A percentile compares a stretch with the other conserved stretches of the same genome.
These are phyloP conservation scores for Harlomillsia oculata DNA, from an alignment of 1,140 invertebrate species.

Conservation along the genomic window DNA sequence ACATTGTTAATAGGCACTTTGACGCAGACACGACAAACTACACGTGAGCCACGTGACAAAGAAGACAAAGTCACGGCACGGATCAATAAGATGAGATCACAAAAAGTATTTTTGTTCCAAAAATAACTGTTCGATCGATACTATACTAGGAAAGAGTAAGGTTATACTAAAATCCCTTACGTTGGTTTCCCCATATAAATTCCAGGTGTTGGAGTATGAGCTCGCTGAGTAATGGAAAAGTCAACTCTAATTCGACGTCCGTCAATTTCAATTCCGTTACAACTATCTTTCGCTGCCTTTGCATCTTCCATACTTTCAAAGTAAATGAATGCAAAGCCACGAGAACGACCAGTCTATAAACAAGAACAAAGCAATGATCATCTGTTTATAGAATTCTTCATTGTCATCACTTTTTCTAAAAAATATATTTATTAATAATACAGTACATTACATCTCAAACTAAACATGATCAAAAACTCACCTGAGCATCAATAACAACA, in stretches of 20 bases:
- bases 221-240: constrained; percentile 92
- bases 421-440: background rate
- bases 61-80: too few relatives aligned
- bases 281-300: constrained; percentile 84
- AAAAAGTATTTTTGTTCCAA: too few relatives aligned
- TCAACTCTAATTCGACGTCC: constrained; percentile 81
- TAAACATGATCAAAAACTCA: constrained; percentile 43
- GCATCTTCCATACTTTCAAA: constrained; percentile 82
- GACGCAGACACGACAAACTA: too few relatives aligned
- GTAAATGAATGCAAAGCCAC: constrained; percentile 96
- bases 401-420: background rate
- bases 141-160: too few relatives aligned
- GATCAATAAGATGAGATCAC: too few relatives aligned
- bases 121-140: too few relatives aligned
- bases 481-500: constrained; percentile 91
- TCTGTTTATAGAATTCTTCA: too few relatives aligned
- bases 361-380: too few relatives aligned
- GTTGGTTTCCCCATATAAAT: constrained; percentile 95
- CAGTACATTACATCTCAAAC: background rate
- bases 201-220: constrained; percentile 94
- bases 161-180: too few relatives aligned
- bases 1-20: too few relatives aligned
- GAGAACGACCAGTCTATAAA: constrained; percentile 71
- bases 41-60: too few relatives aligned
- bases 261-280: constrained; percentile 88